Evolutionary conservation across 2,888 invertebrate genomes (phyloP).

Genomic region (Drosophila cracens): DNA sequence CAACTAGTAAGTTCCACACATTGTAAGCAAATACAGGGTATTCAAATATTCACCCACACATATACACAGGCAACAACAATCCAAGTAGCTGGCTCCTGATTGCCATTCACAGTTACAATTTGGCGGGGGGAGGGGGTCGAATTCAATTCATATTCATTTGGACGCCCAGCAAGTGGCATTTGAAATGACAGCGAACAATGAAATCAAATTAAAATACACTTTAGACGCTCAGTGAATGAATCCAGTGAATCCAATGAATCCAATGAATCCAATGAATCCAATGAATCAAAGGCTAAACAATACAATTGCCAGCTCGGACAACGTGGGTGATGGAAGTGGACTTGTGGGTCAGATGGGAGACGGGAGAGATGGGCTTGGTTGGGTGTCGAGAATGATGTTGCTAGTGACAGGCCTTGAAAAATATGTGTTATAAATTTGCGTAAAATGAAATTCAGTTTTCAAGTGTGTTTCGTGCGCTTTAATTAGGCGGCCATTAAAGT

Average conservation of each 20-base stretch:
- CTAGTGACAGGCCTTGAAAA: constrained; percentile 28
- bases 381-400: neutral
- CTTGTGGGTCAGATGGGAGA: neutral
- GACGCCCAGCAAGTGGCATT: constrained; percentile 54
- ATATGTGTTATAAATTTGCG: constrained; percentile 42
- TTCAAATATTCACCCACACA: neutral
- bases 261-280: constrained; percentile 18
- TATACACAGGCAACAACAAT: neutral
- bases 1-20: neutral
- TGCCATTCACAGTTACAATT: constrained; percentile 1
- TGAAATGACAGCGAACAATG: constrained; percentile 73
- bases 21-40: neutral
- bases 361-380: neutral
- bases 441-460: constrained; percentile 51
- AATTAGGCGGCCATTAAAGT: constrained; percentile 57
- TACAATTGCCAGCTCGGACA: constrained; percentile 48
- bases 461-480: constrained; percentile 56
- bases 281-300: constrained; percentile 79
- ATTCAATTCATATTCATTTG: constrained; percentile 78
- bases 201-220: constrained; percentile 81
- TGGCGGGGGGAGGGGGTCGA: neutral
- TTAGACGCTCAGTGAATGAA: constrained; percentile 64
- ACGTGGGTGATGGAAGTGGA: neutral
- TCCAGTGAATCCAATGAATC: constrained; percentile 49
- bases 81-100: constrained; percentile 6